Conservation (phyloP, 2,113 vertebrate genomes). For the Apistogramma diplotaenia region DNA sequence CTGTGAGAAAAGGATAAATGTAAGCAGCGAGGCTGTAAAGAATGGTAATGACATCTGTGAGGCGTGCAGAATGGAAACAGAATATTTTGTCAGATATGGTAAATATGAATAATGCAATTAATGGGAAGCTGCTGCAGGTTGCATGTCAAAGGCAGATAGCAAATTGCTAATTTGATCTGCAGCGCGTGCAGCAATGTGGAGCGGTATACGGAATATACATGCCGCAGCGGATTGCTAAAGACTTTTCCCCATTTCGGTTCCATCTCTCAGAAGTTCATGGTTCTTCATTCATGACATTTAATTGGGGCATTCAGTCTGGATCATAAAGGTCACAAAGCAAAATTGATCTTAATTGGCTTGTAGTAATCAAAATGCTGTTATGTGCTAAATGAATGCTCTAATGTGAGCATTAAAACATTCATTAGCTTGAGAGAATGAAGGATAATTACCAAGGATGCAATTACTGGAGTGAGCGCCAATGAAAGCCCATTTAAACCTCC, state of each 20-base stretch:
- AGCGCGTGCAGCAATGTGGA: background rate
- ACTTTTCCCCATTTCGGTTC: constrained; percentile 30
- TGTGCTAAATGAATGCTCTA: constrained; percentile 76
- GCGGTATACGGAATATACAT: background rate
- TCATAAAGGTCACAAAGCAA: constrained; percentile 77
- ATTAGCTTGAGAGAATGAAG: constrained; percentile 75
- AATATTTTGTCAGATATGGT: constrained; percentile 52
- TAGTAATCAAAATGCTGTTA: constrained; percentile 80
- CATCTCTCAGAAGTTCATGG: constrained; percentile 54
- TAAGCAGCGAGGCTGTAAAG: constrained; percentile 25
- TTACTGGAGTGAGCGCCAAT: constrained; percentile 64
- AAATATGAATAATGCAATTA: constrained; percentile 68
- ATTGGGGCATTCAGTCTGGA: constrained; percentile 68
- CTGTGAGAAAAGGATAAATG: constrained; percentile 42
- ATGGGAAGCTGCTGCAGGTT: constrained; percentile 30
- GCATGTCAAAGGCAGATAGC: constrained; percentile 48
- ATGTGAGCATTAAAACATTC: constrained; percentile 78
- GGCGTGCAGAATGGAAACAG: constrained; percentile 31
- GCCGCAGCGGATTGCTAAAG: background rate
- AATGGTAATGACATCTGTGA: constrained; percentile 60
- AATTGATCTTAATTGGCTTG: constrained; percentile 78
- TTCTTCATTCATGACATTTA: constrained; percentile 71
- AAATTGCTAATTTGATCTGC: constrained; percentile 44
- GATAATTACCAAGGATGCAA: constrained; percentile 74
- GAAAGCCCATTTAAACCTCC: constrained; percentile 58